Percentiles rank a stretch among this genome's conserved stretches.
phyloP scores from a whole-genome alignment of 2,888 invertebrate species.

The Trachelus troglodyta region DNA sequence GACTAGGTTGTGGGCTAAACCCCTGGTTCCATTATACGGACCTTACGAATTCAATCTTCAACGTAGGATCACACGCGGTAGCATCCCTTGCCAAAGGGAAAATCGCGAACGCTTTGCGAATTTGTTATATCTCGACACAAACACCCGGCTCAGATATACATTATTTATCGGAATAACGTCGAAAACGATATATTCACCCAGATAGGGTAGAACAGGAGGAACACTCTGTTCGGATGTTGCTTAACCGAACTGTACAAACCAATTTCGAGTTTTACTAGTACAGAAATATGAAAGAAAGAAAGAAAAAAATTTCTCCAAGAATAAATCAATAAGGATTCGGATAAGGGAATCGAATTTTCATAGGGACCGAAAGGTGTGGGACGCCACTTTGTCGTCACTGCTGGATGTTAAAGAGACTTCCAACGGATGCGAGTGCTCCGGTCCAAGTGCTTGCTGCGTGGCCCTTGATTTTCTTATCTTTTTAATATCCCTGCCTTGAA shows the following conservation, averaged over 20 bases:
- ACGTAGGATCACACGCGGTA: background rate
- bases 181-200: background rate
- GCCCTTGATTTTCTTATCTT: background rate
- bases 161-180: background rate
- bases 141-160: background rate
- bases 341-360: background rate
- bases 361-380: background rate
- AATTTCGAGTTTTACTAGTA: background rate
- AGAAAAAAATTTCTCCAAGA: background rate
- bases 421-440: background rate
- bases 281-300: background rate
- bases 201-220: background rate
- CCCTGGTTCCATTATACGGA: background rate
- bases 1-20: background rate
- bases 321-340: background rate
- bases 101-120: background rate
- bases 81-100: background rate
- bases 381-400: background rate
- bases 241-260: background rate
- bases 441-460: background rate
- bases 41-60: background rate
- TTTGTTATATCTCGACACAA: background rate
- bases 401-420: background rate
- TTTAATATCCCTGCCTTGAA: conserved; percentile 28
- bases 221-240: background rate